These are phyloP conservation scores for Leptodirus hochenwartii DNA, from an alignment of 2,888 invertebrate genomes.

Conservation along the genomic window DNA sequence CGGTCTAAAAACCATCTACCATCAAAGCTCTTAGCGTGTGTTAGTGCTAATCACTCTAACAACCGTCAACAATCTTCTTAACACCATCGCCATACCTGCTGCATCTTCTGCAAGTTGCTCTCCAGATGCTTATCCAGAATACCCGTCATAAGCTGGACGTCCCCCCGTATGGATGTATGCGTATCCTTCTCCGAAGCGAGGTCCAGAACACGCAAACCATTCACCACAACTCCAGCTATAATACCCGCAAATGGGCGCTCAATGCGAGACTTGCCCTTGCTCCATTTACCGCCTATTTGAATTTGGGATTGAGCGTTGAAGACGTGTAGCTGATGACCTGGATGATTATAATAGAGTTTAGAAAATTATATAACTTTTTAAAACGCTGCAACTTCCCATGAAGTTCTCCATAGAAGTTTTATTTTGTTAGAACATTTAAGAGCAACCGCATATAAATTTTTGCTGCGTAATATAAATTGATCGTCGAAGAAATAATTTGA, in stretches of 20 bases:
- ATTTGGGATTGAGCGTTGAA: constrained; percentile 86
- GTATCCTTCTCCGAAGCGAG: constrained; percentile 69
- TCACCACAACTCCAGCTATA: constrained; percentile 76
- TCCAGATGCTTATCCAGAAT: constrained; percentile 55
- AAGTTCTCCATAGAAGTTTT: no score
- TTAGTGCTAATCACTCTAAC: no score
- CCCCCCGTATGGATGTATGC: constrained; percentile 59
- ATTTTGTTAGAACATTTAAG: no score
- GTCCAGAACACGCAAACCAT: constrained; percentile 70
- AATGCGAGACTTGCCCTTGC: constrained; percentile 44
- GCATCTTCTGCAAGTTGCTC: constrained; percentile 70
- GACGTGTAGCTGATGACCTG: constrained; percentile 46
- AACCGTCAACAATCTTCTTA: no score
- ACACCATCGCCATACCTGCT: constrained; percentile 70
- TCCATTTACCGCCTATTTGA: constrained; percentile 73
- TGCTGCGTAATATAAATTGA: no score
- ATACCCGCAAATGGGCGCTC: constrained; percentile 74
- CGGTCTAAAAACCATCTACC: no score
- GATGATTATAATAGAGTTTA: constrained; percentile 15
- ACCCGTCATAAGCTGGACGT: constrained; percentile 60
- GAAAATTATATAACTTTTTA: constrained; percentile 5
- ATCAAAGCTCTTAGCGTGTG: no score
- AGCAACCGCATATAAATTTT: no score
- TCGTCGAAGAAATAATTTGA: no score
- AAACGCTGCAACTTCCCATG: no score